These are phyloP conservation scores for Euclidia mi DNA, from an alignment of 2,888 invertebrate genomes.

Conservation along the genomic window DNA sequence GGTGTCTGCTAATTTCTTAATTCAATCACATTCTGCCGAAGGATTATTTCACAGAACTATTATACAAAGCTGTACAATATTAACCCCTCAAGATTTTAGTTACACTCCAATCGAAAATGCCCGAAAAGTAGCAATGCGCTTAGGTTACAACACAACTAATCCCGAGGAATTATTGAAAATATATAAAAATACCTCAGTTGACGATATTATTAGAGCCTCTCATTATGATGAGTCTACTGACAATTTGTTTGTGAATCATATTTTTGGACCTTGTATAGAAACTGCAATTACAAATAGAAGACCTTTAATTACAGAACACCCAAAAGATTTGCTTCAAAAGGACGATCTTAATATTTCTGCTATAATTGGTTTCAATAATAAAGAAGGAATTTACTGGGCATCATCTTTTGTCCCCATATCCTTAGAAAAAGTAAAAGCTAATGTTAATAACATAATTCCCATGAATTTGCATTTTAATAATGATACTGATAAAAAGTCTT, in stretches of 20 bases:
- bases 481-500: conserved; percentile 35
- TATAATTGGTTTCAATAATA: conserved; percentile 64
- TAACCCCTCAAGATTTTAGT: conserved; percentile 55
- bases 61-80: conserved; percentile 63
- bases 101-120: conserved; percentile 52
- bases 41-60: conserved; percentile 68
- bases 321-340: conserved; percentile 48
- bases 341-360: conserved; percentile 41
- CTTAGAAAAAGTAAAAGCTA: conserved; percentile 33
- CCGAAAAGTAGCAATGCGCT: conserved; percentile 44
- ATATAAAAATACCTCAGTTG: conserved; percentile 53
- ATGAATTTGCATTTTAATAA: conserved; percentile 48
- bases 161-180: conserved; percentile 57
- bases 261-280: conserved; percentile 60
- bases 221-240: conserved; percentile 39
- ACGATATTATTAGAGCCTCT: conserved; percentile 57
- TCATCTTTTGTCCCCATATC: conserved; percentile 46
- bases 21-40: conserved; percentile 58
- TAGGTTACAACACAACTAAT: conserved; percentile 58
- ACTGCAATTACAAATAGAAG: conserved; percentile 18
- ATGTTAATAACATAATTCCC: conserved; percentile 51
- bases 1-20: conserved; percentile 56
- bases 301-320: conserved; percentile 48
- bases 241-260: conserved; percentile 41
- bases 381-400: conserved; percentile 64